phyloP scores from a whole-genome alignment of 2,888 invertebrate genomes.

The Mystacides longicornis region DNA sequence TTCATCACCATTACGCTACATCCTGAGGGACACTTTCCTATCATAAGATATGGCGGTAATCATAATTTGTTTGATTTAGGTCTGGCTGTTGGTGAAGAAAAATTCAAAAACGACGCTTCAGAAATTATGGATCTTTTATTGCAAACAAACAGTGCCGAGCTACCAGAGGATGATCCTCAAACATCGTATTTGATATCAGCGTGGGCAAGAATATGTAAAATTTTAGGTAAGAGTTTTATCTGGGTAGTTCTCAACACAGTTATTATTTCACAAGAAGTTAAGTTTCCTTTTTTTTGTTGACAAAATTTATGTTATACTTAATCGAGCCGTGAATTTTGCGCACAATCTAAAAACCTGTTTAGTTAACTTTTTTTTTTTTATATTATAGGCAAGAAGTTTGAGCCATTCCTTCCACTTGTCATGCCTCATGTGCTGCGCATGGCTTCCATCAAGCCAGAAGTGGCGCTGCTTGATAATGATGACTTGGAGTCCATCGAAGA shows the following conservation, averaged over 20 bases:
- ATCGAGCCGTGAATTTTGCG: too few relatives aligned
- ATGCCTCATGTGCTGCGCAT: constrained; percentile 92
- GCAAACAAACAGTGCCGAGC: constrained; percentile 76
- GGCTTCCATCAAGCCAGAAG: constrained; percentile 89
- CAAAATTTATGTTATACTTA: too few relatives aligned
- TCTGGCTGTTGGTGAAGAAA: constrained; percentile 71
- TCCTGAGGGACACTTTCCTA: too few relatives aligned
- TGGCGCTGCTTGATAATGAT: constrained; percentile 81
- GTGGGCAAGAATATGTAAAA: constrained; percentile 98
- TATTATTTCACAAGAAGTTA: too few relatives aligned
- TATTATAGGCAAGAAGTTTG: constrained; percentile 66
- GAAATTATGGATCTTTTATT: constrained; percentile 94
- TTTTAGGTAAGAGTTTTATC: constrained; percentile 59
- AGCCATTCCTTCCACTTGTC: constrained; percentile 88
- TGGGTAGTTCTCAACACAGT: too few relatives aligned
- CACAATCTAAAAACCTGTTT: too few relatives aligned
- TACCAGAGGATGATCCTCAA: constrained; percentile 94
- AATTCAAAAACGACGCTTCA: constrained; percentile 85
- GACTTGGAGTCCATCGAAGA: constrained; percentile 76
- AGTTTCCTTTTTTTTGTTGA: too few relatives aligned
- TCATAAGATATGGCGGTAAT: too few relatives aligned
- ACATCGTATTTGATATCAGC: constrained; percentile 97
- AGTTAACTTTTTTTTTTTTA: too few relatives aligned
- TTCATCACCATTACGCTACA: too few relatives aligned
- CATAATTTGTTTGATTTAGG: constrained; percentile 30